A percentile compares a stretch with the other conserved stretches of the same genome.
These are phyloP conservation scores for Sitodiplosis mosellana DNA, from an alignment of 1,140 invertebrate genomes.

Conservation along the genomic window DNA sequence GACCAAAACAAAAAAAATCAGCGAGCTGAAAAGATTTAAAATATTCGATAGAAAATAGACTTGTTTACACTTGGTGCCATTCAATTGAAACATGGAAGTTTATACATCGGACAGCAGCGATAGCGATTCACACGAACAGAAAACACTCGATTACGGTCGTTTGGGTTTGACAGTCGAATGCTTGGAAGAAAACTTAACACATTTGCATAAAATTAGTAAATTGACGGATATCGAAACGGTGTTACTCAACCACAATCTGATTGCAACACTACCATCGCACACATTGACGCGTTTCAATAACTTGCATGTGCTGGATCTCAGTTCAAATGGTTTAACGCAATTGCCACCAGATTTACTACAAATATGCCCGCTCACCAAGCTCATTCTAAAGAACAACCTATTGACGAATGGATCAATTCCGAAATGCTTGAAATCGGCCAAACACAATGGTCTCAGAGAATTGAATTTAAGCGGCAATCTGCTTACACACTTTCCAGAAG, in stretches of 20 bases:
- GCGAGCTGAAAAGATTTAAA: too few species aligned
- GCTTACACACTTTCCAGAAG: constrained; percentile 65
- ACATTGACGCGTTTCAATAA: constrained; percentile 42
- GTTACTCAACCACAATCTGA: constrained; percentile 48
- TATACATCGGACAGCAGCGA: constrained; percentile 68
- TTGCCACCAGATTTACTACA: constrained; percentile 54
- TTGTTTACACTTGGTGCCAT: too few species aligned
- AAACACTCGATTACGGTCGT: constrained; percentile 51
- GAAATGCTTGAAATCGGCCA: constrained; percentile 48
- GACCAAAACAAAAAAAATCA: too few species aligned
- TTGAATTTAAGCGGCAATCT: constrained; percentile 86
- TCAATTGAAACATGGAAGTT: constrained; percentile 34
- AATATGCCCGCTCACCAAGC: constrained; percentile 38
- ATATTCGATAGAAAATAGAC: too few species aligned
- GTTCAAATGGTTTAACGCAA: constrained; percentile 60
- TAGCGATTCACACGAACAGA: constrained; percentile 41
- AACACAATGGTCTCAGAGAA: constrained; percentile 43
- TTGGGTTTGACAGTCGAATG: constrained; percentile 36
- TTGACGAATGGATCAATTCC: constrained; percentile 65
- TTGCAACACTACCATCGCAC: constrained; percentile 29
- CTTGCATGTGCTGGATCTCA: constrained; percentile 63
- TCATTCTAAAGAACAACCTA: constrained; percentile 77
- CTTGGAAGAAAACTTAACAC: constrained; percentile 29
- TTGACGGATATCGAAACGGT: constrained; percentile 37
- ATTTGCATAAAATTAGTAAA: constrained; percentile 34